Evolutionary conservation across 2,888 invertebrate genomes (phyloP), one percentile per base, ranked within the genome.

Genomic region (Chrysomela aeneicollis): DNA sequence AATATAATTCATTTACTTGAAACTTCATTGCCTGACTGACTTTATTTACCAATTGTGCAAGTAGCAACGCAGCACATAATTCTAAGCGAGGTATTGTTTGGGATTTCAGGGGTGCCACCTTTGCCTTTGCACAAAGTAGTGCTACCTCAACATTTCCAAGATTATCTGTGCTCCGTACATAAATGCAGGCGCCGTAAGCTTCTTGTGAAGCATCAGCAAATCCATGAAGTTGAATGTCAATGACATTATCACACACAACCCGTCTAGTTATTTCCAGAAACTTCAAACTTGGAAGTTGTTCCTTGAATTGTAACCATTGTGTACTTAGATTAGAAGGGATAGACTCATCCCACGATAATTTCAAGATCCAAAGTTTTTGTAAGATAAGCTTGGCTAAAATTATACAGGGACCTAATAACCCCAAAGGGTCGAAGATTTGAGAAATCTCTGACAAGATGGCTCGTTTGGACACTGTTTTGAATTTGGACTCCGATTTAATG

Each of bases 101-200:
- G 6, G 4, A 26, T 6, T 26, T 26, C 26, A 26, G 6, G 6
- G 26, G 26, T 26, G 26, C 26, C 6, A 26, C 26, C 26, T 26
- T 26, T 26, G 26, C 3, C 6, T 26, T 26, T 3, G 26, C 26
- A 6, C 26, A 26, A 3, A 26, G 6, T 26, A 26, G 6, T 26
- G 3, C 4, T 5, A 26, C 26, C 4, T 3, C 3, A 5, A 26
- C 6, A 26, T 3, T 26, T 3, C 26, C 26, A 6, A 5, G 4
- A 5, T 3, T 5, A 26, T 3, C 26, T 6, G 4, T 26, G 6
- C 26, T 26, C 26, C 26, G 3, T 3, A 26, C 6, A 6, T 26
- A 26, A 5, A 26, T 26, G 74, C 68, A 49, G 9, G 5, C 10
- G 2, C 42, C 42, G 10, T 15, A 42, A 47, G 26, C 26, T 3